Evolutionary conservation across 2,888 invertebrate species (phyloP).

Genomic region (Liopterus haemorrhoidalis): DNA sequence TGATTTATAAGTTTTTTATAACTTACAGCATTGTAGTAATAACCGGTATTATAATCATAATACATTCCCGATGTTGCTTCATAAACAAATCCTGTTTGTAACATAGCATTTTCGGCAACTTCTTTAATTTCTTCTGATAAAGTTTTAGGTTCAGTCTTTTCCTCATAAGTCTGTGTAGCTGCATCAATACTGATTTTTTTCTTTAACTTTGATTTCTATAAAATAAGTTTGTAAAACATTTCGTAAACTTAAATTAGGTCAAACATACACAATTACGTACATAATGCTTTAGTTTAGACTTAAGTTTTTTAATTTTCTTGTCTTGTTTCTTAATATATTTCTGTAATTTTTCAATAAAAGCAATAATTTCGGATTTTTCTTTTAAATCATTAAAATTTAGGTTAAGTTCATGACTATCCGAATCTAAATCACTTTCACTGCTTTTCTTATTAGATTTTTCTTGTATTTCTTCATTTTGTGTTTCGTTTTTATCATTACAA

Average conservation of each 20-base stretch:
- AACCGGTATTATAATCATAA: conserved; percentile 82
- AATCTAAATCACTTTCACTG: conserved; percentile 18
- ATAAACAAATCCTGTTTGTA: conserved; percentile 74
- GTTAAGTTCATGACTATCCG: conserved; percentile 22
- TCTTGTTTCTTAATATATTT: conserved; percentile 53
- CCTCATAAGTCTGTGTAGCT: conserved; percentile 36
- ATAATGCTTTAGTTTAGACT: conserved; percentile 48
- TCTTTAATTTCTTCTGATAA: conserved; percentile 72
- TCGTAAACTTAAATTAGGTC: conserved; percentile 14
- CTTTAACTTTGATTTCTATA: conserved; percentile 29
- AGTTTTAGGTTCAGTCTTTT: conserved; percentile 41
- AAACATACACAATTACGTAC: conserved; percentile 14
- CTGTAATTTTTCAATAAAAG: conserved; percentile 54
- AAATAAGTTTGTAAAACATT: conserved; percentile 16
- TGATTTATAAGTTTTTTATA: conserved; percentile 4
- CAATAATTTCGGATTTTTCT: conserved; percentile 55
- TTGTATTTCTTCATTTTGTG: conserved; percentile 6
- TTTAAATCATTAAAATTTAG: conserved; percentile 43
- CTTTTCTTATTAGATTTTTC: conserved; percentile 9
- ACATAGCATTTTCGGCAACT: conserved; percentile 67
- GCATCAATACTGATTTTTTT: conserved; percentile 35
- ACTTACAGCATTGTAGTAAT: conserved; percentile 83
- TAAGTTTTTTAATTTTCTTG: conserved; percentile 53
- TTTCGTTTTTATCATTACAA: too few species aligned
- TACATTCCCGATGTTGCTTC: conserved; percentile 82